phyloP scores from a whole-genome alignment of 2,113 vertebrate genomes.

The Recurvirostra avosetta region DNA sequence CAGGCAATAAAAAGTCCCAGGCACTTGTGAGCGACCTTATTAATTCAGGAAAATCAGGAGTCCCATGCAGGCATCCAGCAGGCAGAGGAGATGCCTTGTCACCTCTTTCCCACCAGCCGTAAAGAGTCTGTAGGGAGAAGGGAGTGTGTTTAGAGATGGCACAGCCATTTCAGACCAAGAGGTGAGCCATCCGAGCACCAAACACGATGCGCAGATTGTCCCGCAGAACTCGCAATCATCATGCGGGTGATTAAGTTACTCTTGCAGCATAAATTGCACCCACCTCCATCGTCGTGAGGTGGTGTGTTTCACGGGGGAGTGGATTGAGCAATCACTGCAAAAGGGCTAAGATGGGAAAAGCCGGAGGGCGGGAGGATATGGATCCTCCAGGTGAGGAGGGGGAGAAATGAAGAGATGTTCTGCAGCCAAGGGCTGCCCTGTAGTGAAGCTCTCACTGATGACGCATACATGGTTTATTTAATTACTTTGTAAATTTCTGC shows the following conservation, averaged over 20 bases:
- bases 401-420: neutral
- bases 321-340: neutral
- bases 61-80: neutral
- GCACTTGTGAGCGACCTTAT: neutral
- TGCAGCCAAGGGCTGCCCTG: neutral
- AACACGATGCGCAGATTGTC: accelerated
- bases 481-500: neutral
- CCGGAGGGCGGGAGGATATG: neutral
- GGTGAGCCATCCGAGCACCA: neutral
- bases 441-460: neutral
- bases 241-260: accelerated
- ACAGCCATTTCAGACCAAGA: neutral
- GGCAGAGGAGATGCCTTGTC: neutral
- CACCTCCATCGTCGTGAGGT: accelerated
- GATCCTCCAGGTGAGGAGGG: neutral
- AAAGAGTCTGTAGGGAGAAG: neutral
- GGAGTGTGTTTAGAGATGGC: neutral
- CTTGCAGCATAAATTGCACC: neutral
- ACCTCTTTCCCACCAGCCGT: neutral
- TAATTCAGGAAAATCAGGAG: neutral
- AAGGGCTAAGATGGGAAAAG: neutral
- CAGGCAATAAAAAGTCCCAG: neutral
- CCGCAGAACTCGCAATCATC: neutral
- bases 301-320: accelerated
- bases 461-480: neutral